Evolutionary conservation across 1,140 invertebrate genomes (phyloP).

Genomic region (Oryctes rhinoceros): DNA sequence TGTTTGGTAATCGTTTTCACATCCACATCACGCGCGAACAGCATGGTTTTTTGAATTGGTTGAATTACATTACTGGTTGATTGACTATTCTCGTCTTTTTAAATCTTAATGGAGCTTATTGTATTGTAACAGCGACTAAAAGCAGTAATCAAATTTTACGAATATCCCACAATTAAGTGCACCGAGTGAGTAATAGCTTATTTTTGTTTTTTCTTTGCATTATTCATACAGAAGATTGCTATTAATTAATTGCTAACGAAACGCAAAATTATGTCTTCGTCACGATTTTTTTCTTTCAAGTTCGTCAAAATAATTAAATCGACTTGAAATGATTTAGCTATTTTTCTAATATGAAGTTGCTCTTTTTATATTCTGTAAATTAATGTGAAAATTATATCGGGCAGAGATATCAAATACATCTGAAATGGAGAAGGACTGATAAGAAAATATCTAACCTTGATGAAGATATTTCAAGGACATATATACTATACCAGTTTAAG

Average conservation of each 20-base stretch:
- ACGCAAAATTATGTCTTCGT: conserved; percentile 1
- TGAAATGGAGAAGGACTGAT: too few species aligned
- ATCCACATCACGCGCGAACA: not conserved
- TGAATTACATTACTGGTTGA: not conserved
- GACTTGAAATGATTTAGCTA: too few species aligned
- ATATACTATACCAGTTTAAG: too few species aligned
- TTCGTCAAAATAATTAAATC: too few species aligned
- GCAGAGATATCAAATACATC: too few species aligned
- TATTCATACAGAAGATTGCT: conserved; percentile 20
- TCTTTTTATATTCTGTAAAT: too few species aligned
- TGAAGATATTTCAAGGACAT: too few species aligned
- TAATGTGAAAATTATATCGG: too few species aligned
- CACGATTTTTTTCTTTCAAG: too few species aligned
- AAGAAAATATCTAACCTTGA: too few species aligned
- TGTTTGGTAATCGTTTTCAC: not conserved
- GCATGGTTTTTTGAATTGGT: conserved; percentile 31
- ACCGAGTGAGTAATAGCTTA: conserved; percentile 38
- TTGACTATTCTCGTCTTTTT: not conserved
- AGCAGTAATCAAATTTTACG: not conserved
- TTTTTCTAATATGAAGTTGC: too few species aligned
- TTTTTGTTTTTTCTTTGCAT: not conserved
- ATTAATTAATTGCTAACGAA: conserved; percentile 30
- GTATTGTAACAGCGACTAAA: conserved; percentile 28
- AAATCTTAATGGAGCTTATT: conserved; percentile 7
- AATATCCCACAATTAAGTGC: conserved; percentile 34